Conservation (phyloP, 2,113 vertebrate species). For the Electrona antarctica region DNA sequence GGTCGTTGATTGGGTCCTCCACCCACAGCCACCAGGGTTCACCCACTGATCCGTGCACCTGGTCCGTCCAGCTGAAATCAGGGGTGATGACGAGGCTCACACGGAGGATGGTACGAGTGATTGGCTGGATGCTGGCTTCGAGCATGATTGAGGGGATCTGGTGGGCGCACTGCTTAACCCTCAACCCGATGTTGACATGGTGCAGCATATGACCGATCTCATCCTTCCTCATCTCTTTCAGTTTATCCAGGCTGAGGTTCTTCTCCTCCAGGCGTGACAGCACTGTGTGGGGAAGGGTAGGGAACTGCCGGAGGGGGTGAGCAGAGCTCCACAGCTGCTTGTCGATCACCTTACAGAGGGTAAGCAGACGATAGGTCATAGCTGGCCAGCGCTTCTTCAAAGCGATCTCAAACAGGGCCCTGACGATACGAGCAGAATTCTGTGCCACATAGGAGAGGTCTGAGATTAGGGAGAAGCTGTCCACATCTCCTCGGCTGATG, state of each 20-base stretch:
- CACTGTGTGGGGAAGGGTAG: slow-evolving; percentile 82
- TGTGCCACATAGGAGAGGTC: slow-evolving; percentile 97
- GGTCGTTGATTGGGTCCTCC: slow-evolving; percentile 95
- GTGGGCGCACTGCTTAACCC: slow-evolving; percentile 96
- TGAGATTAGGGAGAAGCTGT: slow-evolving; percentile 97
- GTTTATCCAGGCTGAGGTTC: slow-evolving; percentile 92
- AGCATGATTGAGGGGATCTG: slow-evolving; percentile 93
- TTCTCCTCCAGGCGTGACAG: slow-evolving; percentile 91
- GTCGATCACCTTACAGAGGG: slow-evolving; percentile 96
- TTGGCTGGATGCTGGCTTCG: slow-evolving; percentile 95
- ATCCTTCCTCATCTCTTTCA: slow-evolving; percentile 98
- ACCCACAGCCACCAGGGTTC: slow-evolving; percentile 99
- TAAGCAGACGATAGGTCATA: slow-evolving; percentile 94
- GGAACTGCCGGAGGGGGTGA: slow-evolving; percentile 93
- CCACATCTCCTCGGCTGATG: slow-evolving; percentile 93
- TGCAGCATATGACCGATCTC: slow-evolving; percentile 99
- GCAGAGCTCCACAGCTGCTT: slow-evolving; percentile 94
- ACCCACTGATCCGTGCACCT: slow-evolving; percentile 94
- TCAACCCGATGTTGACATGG: slow-evolving; percentile 93
- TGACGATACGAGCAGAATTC: slow-evolving; percentile 96
- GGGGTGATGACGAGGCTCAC: slow-evolving; percentile 87
- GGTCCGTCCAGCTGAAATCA: slow-evolving; percentile 95
- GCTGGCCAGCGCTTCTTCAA: slow-evolving; percentile 95
- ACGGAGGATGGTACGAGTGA: slow-evolving; percentile 94
- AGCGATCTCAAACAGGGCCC: slow-evolving; percentile 96